These are phyloP conservation scores for Homalodisca vitripennis DNA, from an alignment of 1,140 invertebrate genomes.

Conservation along the genomic window DNA sequence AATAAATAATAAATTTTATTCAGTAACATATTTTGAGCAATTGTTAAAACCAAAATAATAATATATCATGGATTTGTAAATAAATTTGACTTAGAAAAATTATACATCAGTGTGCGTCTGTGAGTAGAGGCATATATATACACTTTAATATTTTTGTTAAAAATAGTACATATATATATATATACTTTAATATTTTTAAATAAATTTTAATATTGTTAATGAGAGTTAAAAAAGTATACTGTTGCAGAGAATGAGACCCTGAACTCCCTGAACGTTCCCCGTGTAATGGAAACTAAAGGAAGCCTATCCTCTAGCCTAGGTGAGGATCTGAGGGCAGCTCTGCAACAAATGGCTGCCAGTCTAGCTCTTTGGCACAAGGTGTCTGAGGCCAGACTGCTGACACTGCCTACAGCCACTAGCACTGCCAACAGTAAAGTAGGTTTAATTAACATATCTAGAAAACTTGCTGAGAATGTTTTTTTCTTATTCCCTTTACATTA, in stretches of 20 bases:
- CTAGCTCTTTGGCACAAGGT: constrained; percentile 21
- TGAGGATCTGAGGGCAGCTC: constrained; percentile 5
- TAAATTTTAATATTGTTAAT: too few species aligned
- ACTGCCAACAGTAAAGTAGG: constrained; percentile 47
- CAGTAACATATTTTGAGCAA: too few species aligned
- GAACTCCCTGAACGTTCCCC: constrained; percentile 27
- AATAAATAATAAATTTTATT: too few species aligned
- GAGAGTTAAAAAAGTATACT: too few species aligned
- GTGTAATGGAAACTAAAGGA: not conserved
- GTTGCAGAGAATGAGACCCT: constrained; percentile 9
- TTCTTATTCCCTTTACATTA: constrained; percentile 6
- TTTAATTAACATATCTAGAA: constrained; percentile 33
- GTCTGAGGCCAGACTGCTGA: constrained; percentile 1
- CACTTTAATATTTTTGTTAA: too few species aligned
- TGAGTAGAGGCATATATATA: too few species aligned
- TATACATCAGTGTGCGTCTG: too few species aligned
- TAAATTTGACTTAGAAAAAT: too few species aligned
- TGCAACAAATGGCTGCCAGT: constrained; percentile 16
- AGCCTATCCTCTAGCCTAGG: not conserved
- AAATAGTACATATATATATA: too few species aligned
- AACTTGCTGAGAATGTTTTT: not conserved
- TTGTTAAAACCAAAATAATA: too few species aligned
- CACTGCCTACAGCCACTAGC: not conserved
- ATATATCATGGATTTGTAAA: too few species aligned
- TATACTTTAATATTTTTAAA: too few species aligned